Conservation (phyloP, 2,113 vertebrate species). For the Neolamprologus modestus region DNA sequence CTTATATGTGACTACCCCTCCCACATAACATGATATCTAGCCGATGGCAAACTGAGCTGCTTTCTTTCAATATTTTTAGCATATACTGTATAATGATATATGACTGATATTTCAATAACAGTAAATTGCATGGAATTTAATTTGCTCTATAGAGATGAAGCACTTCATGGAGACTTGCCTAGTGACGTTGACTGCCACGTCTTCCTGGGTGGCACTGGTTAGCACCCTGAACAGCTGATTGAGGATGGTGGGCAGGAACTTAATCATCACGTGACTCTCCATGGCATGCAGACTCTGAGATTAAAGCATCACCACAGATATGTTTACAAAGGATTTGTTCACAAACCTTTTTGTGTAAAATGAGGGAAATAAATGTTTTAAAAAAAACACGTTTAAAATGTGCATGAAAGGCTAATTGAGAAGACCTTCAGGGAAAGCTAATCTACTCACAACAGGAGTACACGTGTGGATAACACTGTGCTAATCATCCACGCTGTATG, state of each 20-base stretch:
- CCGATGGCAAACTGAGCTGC: not conserved
- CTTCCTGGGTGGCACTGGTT: constrained; percentile 85
- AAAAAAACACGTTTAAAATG: not conserved
- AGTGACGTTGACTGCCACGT: constrained; percentile 96
- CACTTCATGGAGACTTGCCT: constrained; percentile 66
- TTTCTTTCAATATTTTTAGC: not conserved
- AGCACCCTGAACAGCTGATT: constrained; percentile 97
- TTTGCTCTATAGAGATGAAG: not conserved
- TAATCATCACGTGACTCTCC: constrained; percentile 96
- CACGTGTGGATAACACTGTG: not conserved
- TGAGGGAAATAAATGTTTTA: not conserved
- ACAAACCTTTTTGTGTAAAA: not conserved
- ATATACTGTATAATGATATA: not conserved
- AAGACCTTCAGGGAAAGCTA: not conserved
- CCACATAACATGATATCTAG: not conserved
- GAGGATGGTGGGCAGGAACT: constrained; percentile 91
- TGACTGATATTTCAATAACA: not conserved
- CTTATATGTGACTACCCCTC: not conserved
- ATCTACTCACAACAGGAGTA: constrained; percentile 16
- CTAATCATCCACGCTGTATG: not conserved
- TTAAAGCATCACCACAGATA: not conserved
- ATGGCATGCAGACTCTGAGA: constrained; percentile 90
- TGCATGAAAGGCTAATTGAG: not conserved
- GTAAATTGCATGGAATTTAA: not conserved
- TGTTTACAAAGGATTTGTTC: not conserved